Evolutionary conservation across 1,140 invertebrate species (phyloP), one percentile per base, ranked within the genome.

Genomic region (Sinonovacula constricta): DNA sequence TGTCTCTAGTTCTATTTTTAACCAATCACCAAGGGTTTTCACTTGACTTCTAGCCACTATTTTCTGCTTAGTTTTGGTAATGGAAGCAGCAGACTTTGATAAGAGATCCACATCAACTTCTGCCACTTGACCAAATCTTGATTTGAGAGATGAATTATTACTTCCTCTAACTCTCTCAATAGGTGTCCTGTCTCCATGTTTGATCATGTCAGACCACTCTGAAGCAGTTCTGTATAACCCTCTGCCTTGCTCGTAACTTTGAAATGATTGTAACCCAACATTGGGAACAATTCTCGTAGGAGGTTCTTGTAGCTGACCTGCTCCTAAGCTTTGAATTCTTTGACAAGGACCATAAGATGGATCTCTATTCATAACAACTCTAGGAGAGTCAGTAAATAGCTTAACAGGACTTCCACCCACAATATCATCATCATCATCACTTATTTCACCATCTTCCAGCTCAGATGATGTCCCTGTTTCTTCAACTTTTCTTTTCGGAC

Each of bases 381-480:
- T 45, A 7, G 7, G 7, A 18, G 39, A 45, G 39, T 45, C 39
- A 45, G 18, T 45, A 18, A 10, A 45, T 45, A 18, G 39, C 7
- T 45, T 18, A 10, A 18, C 18, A 45, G 39, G 39, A 45, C 7
- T 18, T 10, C 7, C 7, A 30, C 54, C 45, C 12, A 30, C 45
- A 51, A 26, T 30, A 34, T 24, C 39, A 10, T 53, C 45, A 51
- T 69, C 66, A 24, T 76, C 72, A 36, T 76, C 72, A 65, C 59
- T 65, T 18, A 76, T 76, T 59, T 76, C 72, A n/a, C 72, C 72
- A 76, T 76, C 72, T 65, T 76, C 72, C 56, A 66, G 53, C 31
- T 76, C 72, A 14, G 54, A 60, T 45, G 33, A 39, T 30, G 36
- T 34, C 2, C 31, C 68, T 39, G 68, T 57, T 3, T 24, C 68